Percentiles rank a stretch among this genome's conserved stretches.
These are phyloP conservation scores for Nasonovia ribisnigri DNA, from an alignment of 2,888 invertebrate genomes.

Conservation along the genomic window DNA sequence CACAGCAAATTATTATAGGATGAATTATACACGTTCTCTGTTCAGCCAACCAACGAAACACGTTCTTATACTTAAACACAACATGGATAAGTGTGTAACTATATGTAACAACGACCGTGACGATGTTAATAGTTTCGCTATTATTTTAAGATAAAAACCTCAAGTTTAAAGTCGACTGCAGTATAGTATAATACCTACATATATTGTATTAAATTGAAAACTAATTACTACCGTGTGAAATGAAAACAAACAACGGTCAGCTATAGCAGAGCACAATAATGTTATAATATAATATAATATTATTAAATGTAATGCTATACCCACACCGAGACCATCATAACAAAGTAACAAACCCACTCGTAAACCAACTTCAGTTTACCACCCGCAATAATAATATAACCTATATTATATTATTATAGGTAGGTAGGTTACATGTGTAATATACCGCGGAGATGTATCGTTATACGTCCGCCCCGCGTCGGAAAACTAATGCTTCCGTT, in stretches of 20 bases:
- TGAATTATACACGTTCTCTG: neutral
- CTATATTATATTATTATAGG: neutral
- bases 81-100: neutral
- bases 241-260: neutral
- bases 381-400: neutral
- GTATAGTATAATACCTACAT: neutral
- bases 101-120: neutral
- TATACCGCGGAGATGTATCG: neutral
- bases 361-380: neutral
- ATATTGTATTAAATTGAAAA: neutral
- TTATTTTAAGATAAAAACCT: neutral
- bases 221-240: neutral
- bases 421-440: neutral
- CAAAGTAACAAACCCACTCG: neutral
- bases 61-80: neutral
- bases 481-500: conserved; percentile 9
- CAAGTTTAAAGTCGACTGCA: neutral
- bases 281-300: neutral
- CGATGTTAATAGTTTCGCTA: neutral
- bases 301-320: neutral
- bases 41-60: neutral
- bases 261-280: neutral
- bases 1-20: neutral
- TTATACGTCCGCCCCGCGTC: neutral
- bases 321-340: neutral